Conservation (phyloP, 2,888 invertebrate genomes). For the Pandemis cinnamomeana region DNA sequence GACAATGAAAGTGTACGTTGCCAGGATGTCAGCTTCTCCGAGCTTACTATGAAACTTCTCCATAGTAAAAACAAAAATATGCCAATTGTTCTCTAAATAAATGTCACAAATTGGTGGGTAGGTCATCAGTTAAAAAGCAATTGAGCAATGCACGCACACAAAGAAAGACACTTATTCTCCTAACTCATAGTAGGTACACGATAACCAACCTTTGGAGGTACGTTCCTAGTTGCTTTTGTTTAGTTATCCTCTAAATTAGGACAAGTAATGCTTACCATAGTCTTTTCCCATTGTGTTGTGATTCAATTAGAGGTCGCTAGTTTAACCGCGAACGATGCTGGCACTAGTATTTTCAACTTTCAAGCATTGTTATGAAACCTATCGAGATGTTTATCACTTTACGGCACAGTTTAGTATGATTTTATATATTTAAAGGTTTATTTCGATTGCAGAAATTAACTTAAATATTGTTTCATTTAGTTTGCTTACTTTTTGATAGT, state of each 20-base stretch:
- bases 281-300: constrained; percentile 65
- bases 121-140: constrained; percentile 11
- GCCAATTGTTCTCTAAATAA: constrained; percentile 2
- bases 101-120: constrained; percentile 11
- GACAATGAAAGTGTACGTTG: neutral
- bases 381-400: constrained; percentile 18
- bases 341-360: constrained; percentile 36
- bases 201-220: neutral
- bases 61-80: neutral
- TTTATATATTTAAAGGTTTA: neutral
- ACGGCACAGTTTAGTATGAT: neutral
- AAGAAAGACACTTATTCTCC: constrained; percentile 1
- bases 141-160: constrained; percentile 2
- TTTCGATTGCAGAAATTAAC: constrained; percentile 10
- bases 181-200: neutral
- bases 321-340: constrained; percentile 17
- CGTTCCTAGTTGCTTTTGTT: neutral
- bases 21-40: neutral
- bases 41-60: neutral
- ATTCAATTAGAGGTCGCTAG: constrained; percentile 32
- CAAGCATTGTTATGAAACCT: constrained; percentile 37
- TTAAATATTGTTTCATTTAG: constrained; percentile 36
- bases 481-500: constrained; percentile 50
- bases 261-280: constrained; percentile 59
- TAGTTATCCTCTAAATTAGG: constrained; percentile 3